Evolutionary conservation across 2,113 vertebrate genomes (phyloP), one percentile per base, ranked within the genome.

Genomic region (Rostratula benghalensis): DNA sequence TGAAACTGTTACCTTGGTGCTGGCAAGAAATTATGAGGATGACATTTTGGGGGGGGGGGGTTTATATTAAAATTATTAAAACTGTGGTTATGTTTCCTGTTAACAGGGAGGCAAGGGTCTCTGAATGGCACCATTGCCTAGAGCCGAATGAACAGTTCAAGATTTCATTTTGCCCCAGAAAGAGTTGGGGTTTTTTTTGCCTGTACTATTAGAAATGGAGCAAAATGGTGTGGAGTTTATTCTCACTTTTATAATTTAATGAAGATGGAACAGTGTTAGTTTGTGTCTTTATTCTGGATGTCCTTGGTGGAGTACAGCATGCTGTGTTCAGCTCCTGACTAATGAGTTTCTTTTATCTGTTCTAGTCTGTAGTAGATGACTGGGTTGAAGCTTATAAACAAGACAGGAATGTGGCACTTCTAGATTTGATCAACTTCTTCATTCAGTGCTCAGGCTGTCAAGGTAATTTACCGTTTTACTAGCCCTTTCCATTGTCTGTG

Each of bases 381-480:
- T 99, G 99, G 99, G 97, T 99, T 61, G 98, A 98, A 95, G 98
- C 98, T 21, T 99, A 99, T 75, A 95, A 96, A 68, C 93, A 94
- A 48, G 98, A 99, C 97, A 97, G 98, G 95, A 98, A 99, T 95
- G 96, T 98, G 45, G 98, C 99, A 37, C 98, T 99, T 84, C 98
- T 99, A 37, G 99, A 99, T 92, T 98, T 99, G 94, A 99, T 99
- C 97, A 99, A 98, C 97, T 99, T 99, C 97, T 99, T 99, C 97
- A 99, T 99, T 93, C 99, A 99, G 95, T 99, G 99, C 96, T 99
- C 98, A 39, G 99, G 99, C 60, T 99, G 99, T 96, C 99, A 98
- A 98, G 99, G 99, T 96, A 97, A 97, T 93, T 94, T 82, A 51
- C 46, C 28, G 48, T 77, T 39, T 83, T 74, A 6, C 3, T 53